Conservation (phyloP, 2,888 invertebrate species). For the Protophormia terraenovae region DNA sequence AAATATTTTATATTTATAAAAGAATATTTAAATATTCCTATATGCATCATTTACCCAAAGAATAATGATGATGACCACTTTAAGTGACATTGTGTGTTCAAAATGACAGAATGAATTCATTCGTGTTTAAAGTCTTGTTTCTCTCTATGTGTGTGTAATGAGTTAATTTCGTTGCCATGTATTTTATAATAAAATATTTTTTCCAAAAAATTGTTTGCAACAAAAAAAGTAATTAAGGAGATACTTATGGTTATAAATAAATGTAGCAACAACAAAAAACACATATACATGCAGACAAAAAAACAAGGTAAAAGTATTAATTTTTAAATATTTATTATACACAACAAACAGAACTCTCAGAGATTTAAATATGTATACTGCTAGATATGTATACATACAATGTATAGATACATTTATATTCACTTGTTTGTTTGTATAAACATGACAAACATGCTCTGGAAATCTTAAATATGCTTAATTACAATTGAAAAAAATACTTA, state of each 20-base stretch:
- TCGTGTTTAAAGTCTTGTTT: conserved; percentile 20
- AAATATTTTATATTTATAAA: neutral
- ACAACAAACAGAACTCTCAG: neutral
- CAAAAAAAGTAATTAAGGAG: conserved; percentile 58
- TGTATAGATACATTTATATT: neutral
- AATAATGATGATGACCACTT: conserved; percentile 53
- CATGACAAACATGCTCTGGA: conserved; percentile 42
- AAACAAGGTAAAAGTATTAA: conserved; percentile 50
- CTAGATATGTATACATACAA: neutral
- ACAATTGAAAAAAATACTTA: neutral
- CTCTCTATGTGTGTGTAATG: neutral
- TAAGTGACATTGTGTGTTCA: conserved; percentile 58
- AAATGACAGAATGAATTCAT: conserved; percentile 24
- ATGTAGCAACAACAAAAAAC: too few relatives aligned
- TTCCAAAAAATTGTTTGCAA: conserved; percentile 9
- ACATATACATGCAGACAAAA: neutral
- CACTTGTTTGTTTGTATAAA: conserved; percentile 3
- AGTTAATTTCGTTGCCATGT: conserved; percentile 35
- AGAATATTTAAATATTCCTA: conserved; percentile 48
- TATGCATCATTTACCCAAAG: conserved; percentile 53
- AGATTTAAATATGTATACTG: neutral
- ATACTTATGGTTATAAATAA: conserved; percentile 57
- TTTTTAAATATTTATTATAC: conserved; percentile 61
- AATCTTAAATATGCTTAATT: conserved; percentile 40
- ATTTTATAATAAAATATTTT: neutral